A percentile compares a stretch with the other conserved stretches of the same genome.
phyloP scores from a whole-genome alignment of 2,888 invertebrate genomes.

The Conops quadrifasciatus region DNA sequence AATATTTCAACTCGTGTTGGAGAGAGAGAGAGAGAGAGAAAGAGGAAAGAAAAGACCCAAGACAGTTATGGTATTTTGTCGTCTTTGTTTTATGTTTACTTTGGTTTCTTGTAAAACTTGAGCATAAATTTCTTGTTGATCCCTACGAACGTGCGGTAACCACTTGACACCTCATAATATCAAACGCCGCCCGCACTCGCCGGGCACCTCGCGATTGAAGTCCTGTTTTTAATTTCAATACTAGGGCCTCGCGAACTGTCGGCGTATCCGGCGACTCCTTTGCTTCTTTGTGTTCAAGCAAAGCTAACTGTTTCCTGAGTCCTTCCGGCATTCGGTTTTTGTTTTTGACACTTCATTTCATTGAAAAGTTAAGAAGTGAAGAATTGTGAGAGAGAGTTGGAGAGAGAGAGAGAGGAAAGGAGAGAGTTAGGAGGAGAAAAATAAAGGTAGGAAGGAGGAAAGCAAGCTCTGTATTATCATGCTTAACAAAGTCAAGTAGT shows the following conservation, averaged over 20 bases:
- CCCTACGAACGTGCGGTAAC: constrained; percentile 38
- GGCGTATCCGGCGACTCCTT: too few species aligned
- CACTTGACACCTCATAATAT: constrained; percentile 63
- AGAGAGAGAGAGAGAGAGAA: neutral
- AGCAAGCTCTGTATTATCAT: constrained; percentile 24
- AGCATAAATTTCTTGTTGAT: constrained; percentile 10
- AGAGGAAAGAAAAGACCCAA: neutral
- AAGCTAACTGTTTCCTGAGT: neutral
- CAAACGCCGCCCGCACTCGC: constrained; percentile 49
- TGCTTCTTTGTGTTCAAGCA: too few species aligned
- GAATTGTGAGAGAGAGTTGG: too few species aligned
- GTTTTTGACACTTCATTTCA: too few species aligned
- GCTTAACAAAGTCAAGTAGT: constrained; percentile 27
- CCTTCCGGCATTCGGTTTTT: neutral
- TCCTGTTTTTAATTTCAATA: neutral
- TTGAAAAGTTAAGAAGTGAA: neutral
- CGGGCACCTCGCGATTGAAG: neutral
- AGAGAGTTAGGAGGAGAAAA: neutral
- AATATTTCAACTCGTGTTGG: too few species aligned
- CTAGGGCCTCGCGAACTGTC: too few species aligned
- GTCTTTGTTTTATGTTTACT: constrained; percentile 4
- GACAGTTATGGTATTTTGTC: too few species aligned
- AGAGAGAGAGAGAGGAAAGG: neutral
- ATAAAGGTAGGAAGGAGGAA: constrained; percentile 23
- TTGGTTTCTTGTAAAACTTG: constrained; percentile 4